A percentile compares a stretch with the other conserved stretches of the same genome.
phyloP scores from a whole-genome alignment of 2,888 invertebrate genomes.

The Amiota communis region DNA sequence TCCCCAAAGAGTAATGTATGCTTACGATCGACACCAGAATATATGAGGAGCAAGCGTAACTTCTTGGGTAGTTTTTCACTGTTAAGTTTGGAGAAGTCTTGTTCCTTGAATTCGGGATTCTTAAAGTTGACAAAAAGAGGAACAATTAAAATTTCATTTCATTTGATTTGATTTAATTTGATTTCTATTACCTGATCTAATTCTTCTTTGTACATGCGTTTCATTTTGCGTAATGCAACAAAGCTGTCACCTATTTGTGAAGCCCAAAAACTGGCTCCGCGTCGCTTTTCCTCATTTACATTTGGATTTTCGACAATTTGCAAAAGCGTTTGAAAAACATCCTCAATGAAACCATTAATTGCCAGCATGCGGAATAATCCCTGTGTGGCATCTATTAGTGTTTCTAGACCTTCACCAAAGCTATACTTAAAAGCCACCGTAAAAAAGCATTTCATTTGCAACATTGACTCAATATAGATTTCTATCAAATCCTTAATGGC shows the following conservation, averaged over 20 bases:
- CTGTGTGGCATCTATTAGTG: constrained; percentile 59
- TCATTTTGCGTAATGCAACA: constrained; percentile 65
- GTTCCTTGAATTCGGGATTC: constrained; percentile 56
- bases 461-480: constrained; percentile 56
- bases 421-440: constrained; percentile 46
- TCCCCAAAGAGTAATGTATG: constrained; percentile 68
- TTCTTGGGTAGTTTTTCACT: constrained; percentile 56
- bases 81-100: constrained; percentile 59
- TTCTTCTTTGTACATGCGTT: constrained; percentile 65
- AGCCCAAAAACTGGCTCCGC: constrained; percentile 71
- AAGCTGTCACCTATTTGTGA: constrained; percentile 64
- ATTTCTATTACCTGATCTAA: constrained; percentile 58
- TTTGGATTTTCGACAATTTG: constrained; percentile 63
- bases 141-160: not conserved
- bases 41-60: constrained; percentile 55
- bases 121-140: constrained; percentile 39
- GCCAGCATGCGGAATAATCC: constrained; percentile 67
- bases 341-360: constrained; percentile 64
- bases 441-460: constrained; percentile 68
- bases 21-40: constrained; percentile 60
- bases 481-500: constrained; percentile 59
- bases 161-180: not conserved
- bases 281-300: constrained; percentile 47
- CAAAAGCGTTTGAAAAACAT: constrained; percentile 64
- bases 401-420: constrained; percentile 47